Evolutionary conservation across 2,888 invertebrate species (phyloP).

Genomic region (Sinopyrophorus schimmeli): DNA sequence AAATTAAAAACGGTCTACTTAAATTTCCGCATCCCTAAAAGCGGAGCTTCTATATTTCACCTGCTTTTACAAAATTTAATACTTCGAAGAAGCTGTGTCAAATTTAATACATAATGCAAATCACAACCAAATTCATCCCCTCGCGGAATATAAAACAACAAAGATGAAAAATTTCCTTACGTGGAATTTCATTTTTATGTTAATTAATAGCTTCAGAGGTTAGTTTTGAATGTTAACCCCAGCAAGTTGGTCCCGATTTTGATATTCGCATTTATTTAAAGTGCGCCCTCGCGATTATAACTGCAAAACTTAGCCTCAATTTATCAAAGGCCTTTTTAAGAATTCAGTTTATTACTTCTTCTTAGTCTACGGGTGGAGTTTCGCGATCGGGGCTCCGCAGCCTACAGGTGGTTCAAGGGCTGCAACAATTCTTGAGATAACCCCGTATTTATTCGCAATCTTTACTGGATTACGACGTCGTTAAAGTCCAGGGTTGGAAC

Average conservation of each 20-base stretch:
- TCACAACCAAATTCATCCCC: constrained; percentile 27
- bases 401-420: constrained; percentile 11
- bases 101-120: constrained; percentile 32
- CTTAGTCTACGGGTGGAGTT: constrained; percentile 4
- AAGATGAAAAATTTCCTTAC: constrained; percentile 16
- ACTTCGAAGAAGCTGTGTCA: constrained; percentile 17
- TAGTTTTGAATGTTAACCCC: not conserved
- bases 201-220: constrained; percentile 22
- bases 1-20: constrained; percentile 5
- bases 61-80: constrained; percentile 19
- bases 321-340: constrained; percentile 1
- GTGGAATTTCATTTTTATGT: constrained; percentile 28
- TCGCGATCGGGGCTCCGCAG: not conserved
- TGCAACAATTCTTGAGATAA: constrained; percentile 3
- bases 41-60: constrained; percentile 4
- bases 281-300: constrained; percentile 4
- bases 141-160: constrained; percentile 23
- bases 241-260: constrained; percentile 7
- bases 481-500: constrained; percentile 16
- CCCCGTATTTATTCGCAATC: constrained; percentile 18
- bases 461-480: constrained; percentile 16
- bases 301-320: not conserved
- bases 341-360: not conserved
- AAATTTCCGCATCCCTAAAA: not conserved
- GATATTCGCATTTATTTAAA: constrained; percentile 20